Evolutionary conservation across 2,797 vertebrate species (phyloP).

Genomic region (Myiotriccus ornatus): DNA sequence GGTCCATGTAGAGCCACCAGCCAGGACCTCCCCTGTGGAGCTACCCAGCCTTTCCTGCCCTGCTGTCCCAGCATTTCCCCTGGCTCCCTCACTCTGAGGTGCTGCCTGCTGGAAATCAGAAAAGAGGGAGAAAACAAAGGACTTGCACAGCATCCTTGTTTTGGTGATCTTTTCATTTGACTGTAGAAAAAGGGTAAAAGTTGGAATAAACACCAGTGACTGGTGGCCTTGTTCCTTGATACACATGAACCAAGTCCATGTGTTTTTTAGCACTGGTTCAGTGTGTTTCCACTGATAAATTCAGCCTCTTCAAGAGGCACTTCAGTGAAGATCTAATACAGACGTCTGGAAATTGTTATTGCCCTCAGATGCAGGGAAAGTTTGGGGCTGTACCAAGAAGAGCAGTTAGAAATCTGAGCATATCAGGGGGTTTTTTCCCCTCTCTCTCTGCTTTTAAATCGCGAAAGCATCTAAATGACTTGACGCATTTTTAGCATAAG

Average conservation of each 20-base stretch:
- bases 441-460: neutral
- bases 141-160: neutral
- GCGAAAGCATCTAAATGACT: neutral
- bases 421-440: rapidly evolving
- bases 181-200: neutral
- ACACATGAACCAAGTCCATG: neutral
- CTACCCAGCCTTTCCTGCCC: neutral
- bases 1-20: neutral
- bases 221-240: neutral
- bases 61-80: neutral
- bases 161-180: neutral
- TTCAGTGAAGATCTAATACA: neutral
- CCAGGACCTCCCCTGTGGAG: neutral
- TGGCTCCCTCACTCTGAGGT: neutral
- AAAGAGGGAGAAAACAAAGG: neutral
- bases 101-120: neutral
- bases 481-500: neutral
- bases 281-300: neutral
- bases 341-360: neutral
- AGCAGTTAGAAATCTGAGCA: neutral
- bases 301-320: neutral
- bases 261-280: neutral
- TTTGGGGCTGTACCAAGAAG: neutral
- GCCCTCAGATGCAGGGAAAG: neutral
- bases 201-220: neutral